Percentiles rank a stretch among this genome's conserved stretches.
Evolutionary conservation across 2,797 vertebrate species (phyloP).

Genomic region (Gobio occitaniae): DNA sequence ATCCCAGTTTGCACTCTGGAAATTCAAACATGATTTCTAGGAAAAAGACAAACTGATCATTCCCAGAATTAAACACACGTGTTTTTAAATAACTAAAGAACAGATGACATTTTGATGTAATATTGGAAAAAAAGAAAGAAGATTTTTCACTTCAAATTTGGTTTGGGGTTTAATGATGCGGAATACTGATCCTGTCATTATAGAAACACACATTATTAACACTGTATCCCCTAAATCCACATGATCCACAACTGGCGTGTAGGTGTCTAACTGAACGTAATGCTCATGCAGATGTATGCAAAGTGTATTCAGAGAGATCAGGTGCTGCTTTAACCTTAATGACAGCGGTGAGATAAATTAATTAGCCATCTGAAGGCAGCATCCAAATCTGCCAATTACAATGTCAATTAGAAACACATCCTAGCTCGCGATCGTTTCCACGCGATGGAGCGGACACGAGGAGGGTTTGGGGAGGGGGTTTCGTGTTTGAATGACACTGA

Average conservation of each 20-base stretch:
- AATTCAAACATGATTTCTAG: slow-evolving; percentile 50
- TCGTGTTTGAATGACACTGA: slow-evolving; percentile 49
- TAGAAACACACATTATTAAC: slow-evolving; percentile 58
- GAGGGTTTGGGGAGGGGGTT: not conserved
- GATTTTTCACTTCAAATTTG: slow-evolving; percentile 35
- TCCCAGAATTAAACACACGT: not conserved
- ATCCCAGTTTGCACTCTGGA: slow-evolving; percentile 63
- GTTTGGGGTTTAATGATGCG: slow-evolving; percentile 55
- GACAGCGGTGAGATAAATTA: slow-evolving; percentile 85
- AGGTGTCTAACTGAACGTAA: slow-evolving; percentile 68
- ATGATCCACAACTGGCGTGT: slow-evolving; percentile 66
- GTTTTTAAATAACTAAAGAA: slow-evolving; percentile 4
- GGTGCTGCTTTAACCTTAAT: slow-evolving; percentile 85
- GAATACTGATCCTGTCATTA: slow-evolving; percentile 59
- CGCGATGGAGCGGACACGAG: slow-evolving; percentile 43
- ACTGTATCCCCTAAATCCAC: slow-evolving; percentile 58
- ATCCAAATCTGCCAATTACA: slow-evolving; percentile 86
- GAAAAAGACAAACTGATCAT: not conserved
- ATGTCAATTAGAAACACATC: slow-evolving; percentile 83
- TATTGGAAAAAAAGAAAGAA: slow-evolving; percentile 18
- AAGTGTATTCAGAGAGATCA: slow-evolving; percentile 82
- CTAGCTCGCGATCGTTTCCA: slow-evolving; percentile 70
- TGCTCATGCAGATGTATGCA: slow-evolving; percentile 84
- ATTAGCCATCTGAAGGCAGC: slow-evolving; percentile 82
- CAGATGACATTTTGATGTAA: slow-evolving; percentile 13